Base-by-base conservation (phyloP, 2,888 invertebrate species). In the Saturnia japonica region DNA sequence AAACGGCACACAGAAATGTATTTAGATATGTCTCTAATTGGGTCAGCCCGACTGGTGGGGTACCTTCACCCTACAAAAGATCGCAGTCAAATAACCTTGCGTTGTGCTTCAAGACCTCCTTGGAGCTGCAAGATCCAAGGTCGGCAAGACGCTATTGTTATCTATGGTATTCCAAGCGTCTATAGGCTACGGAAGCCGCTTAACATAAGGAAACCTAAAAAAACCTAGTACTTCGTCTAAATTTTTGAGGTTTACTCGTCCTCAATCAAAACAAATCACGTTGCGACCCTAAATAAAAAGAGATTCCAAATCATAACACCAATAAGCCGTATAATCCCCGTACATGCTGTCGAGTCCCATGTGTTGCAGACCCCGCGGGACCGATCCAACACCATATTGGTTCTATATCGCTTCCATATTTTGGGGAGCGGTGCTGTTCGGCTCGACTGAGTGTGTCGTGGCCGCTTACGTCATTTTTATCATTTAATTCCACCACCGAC, bases 361-460 rank as follows among this genome's bases (percentile, higher is more conserved):
- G 78, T 84, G 84, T 74, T 76, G 19, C 72, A 51, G 47, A 73
- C 72, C 81, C 78, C 81, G 34, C 40, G 83, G 85, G 88, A 81
- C 76, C 84, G 78, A 85, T 85, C 77, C 75, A 74, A 73, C 73
- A 74, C 72, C 81, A 82, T 86, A 87, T 88, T 82, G 86, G 87
- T 87, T 86, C 86, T 87, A 81, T 85, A 84, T 82, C 82, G 81
- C 80, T 40, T 64, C 64, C n/a, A 64, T 64, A 64, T 64, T 64
- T 64, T 64, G 40, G 64, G 64, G 40, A 40, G 40, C 34, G 64
- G 2, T 64, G 25, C 64, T 34, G 40, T 64, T 40, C 34, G 34
- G n/a, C 40, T 64, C 64, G 64, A 40, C 40, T 64, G 34, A 64
- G 40, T 64, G 16, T 40, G 8, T 14, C 11, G 57, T 7, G 28